Evolutionary conservation across 2,888 invertebrate genomes (phyloP), one percentile per base, ranked within the genome.

Genomic region (Ceraclea dissimilis): DNA sequence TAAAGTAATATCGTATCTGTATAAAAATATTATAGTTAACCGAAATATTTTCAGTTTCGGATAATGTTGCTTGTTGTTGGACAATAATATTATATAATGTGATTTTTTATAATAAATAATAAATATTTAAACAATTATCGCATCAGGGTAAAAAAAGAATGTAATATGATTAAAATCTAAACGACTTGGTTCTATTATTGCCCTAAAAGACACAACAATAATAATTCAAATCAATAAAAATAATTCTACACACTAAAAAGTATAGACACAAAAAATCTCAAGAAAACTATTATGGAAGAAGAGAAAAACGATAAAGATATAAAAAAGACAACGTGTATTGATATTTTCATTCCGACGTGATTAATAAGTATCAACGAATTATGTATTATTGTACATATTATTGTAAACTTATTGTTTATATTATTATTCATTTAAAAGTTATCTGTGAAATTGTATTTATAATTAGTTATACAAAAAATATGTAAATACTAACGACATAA

Each of bases 371-470:
- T 57, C 61, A 61, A 59, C 59, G 59, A 61, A 61, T 58, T 61
- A 59, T 58, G 55, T 60, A 56, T 49, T 43, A 57, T 64, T 39
- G 13, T 39, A 39, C 13, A n/a, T 39, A 39, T 39, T 39, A 39
- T 39, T 39, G 13, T 39, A 39, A n/a, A 8, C 16, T n/a, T 39
- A 39, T 39, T 39, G 60, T 60, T 61, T 63, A 61, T 63, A 69
- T 69, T 63, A 69, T 69, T 69, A 67, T 70, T 60, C 47, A 56
- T 54, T 60, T 57, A 33, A n/a, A 56, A 58, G 52, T 58, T 58
- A 56, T 56, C 54, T 52, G 56, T 59, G 54, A 56, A 49, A 60
- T 49, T 54, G 56, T 60, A 60, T 54, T 58, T 60, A 58, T 51
- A 58, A 56, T 51, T 59, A 54, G 52, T 49, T 50, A 20, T 39